phyloP scores from a whole-genome alignment of 2,113 vertebrate genomes.

The Trogon surrucura region DNA sequence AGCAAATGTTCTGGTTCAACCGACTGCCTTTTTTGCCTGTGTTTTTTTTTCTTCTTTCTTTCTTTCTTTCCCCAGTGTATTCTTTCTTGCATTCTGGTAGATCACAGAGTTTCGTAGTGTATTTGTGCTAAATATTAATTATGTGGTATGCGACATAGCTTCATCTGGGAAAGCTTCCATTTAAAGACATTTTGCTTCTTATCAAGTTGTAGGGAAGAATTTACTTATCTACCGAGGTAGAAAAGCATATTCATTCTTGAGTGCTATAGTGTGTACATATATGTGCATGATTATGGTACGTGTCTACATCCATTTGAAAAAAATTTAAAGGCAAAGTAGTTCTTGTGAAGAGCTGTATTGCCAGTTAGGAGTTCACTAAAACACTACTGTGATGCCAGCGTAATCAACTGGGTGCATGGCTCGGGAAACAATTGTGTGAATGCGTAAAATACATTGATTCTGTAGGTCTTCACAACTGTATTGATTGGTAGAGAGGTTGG shows the following conservation, averaged over 20 bases:
- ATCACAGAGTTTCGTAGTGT: not conserved
- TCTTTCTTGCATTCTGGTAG: not conserved
- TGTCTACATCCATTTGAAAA: not conserved
- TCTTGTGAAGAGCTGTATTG: not conserved
- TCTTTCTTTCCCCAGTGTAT: rapidly evolving
- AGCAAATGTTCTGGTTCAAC: not conserved
- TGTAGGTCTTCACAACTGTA: not conserved
- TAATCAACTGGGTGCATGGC: not conserved
- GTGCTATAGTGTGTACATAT: not conserved
- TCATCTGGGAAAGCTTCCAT: not conserved
- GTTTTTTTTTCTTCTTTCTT: no score
- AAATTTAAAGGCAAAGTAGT: not conserved
- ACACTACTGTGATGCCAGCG: not conserved
- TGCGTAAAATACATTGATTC: not conserved
- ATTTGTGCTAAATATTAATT: not conserved
- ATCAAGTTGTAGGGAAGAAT: not conserved
- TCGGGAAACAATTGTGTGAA: not conserved
- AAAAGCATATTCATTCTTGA: not conserved
- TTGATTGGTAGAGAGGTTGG: not conserved
- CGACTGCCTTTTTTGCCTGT: not conserved
- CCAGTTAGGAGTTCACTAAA: not conserved
- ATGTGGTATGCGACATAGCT: not conserved
- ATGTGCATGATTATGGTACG: not conserved
- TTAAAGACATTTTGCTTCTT: not conserved
- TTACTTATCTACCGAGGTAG: not conserved